Percentiles rank a stretch among this genome's conserved stretches.
These are phyloP conservation scores for Steatornis caripensis DNA, from an alignment of 2,113 vertebrate species.

Conservation along the genomic window DNA sequence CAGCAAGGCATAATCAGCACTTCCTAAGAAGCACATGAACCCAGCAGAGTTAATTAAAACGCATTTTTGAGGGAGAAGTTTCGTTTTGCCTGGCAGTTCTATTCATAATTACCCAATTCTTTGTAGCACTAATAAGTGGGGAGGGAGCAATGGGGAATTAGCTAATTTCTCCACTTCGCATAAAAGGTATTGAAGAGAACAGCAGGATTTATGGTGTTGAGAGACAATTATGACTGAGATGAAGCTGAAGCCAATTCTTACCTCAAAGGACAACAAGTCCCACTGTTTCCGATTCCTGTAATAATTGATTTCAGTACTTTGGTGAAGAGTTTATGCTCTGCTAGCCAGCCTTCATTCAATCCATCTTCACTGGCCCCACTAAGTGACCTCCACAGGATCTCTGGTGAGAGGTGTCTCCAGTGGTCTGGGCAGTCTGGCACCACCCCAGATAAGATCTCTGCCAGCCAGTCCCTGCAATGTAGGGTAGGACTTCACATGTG, in stretches of 20 bases:
- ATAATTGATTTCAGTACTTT: background rate
- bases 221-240: background rate
- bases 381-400: background rate
- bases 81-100: background rate
- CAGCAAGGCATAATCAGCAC: background rate
- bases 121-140: background rate
- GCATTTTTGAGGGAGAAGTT: constrained; percentile 7
- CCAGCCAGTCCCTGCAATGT: background rate
- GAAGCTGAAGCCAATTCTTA: background rate
- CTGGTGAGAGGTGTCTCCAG: background rate
- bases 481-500: background rate
- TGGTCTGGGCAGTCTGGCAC: background rate
- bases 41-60: constrained; percentile 1
- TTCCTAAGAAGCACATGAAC: background rate
- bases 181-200: background rate
- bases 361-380: background rate
- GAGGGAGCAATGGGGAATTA: background rate
- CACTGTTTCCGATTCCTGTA: background rate
- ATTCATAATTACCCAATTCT: background rate
- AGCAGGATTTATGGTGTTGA: background rate
- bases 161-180: background rate
- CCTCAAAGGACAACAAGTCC: background rate
- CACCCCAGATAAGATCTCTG: background rate
- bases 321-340: background rate
- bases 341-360: background rate